phyloP scores from a whole-genome alignment of 1,140 invertebrate genomes.

The Parapsyche elsis region DNA sequence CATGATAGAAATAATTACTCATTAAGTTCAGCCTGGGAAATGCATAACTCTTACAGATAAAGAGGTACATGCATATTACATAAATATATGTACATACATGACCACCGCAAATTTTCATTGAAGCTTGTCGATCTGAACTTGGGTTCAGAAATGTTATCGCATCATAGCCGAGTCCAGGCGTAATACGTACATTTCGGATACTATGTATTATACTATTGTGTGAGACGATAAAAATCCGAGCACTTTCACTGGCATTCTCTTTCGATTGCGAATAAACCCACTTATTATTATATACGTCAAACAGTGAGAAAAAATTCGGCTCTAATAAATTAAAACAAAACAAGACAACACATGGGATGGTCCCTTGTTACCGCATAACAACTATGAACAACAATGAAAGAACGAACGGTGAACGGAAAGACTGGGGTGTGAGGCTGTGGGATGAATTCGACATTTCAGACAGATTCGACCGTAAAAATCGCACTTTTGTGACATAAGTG shows the following conservation, averaged over 20 bases:
- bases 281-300: background rate
- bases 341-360: background rate
- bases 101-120: too few relatives aligned
- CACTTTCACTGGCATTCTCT: slow-evolving; percentile 26
- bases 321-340: slow-evolving; percentile 11
- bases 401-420: background rate
- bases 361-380: background rate
- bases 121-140: too few relatives aligned
- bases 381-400: background rate
- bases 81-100: too few relatives aligned
- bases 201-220: background rate
- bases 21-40: too few relatives aligned
- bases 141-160: too few relatives aligned
- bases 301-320: slow-evolving; percentile 17
- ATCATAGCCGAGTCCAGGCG: too few relatives aligned
- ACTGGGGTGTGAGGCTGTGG: background rate
- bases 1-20: too few relatives aligned
- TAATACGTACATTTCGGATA: background rate
- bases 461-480: slow-evolving; percentile 15
- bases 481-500: slow-evolving; percentile 30
- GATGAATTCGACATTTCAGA: slow-evolving; percentile 10
- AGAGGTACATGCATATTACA: too few relatives aligned
- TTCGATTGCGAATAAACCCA: slow-evolving; percentile 3
- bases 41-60: too few relatives aligned
- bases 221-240: background rate